Base-by-base conservation (phyloP, 2,113 vertebrate genomes). In the Nansenia antarctica region DNA sequence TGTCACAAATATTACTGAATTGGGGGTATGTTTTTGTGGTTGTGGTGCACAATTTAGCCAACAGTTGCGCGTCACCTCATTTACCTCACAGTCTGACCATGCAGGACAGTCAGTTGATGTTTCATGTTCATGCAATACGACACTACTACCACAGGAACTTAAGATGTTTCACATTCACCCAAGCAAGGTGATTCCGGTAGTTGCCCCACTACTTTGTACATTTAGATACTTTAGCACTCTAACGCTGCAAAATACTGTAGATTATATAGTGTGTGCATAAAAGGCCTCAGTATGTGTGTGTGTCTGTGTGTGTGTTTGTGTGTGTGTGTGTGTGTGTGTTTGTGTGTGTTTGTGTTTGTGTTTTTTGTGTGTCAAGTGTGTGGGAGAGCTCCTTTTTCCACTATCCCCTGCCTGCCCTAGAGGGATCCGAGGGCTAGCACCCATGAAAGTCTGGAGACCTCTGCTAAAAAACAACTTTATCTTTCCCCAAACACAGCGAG, bases 171-270 rank as follows among this genome's bases (percentile, higher is more conserved):
- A n/a, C n/a, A n/a, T n/a, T n/a, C n/a, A n/a, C n/a, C n/a, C n/a
- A n/a, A n/a, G n/a, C n/a, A n/a, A n/a, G n/a, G n/a, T n/a, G n/a
- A n/a, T n/a, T n/a, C n/a, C n/a, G n/a, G n/a, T n/a, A n/a, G n/a
- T n/a, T n/a, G n/a, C n/a, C n/a, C n/a, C n/a, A n/a, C n/a, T n/a
- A n/a, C n/a, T n/a, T n/a, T n/a, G n/a, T n/a, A n/a, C n/a, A n/a
- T n/a, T n/a, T n/a, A n/a, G n/a, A 37, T 11, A 37, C 35, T 53
- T 81, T 79, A 80, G 34, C n/a, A n/a, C 66, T 65, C 62, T 57
- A 74, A 71, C 74, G 79, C 75, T 79, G 62, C 61, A 61, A 80
- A n/a, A n/a, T n/a, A n/a, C n/a, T n/a, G n/a, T n/a, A n/a, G n/a
- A n/a, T n/a, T n/a, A n/a, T n/a, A n/a, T n/a, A 69, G 69, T 15